Percentiles rank a stretch among this genome's conserved stretches.
Evolutionary conservation across 2,113 vertebrate species (phyloP).

Genomic region (Mustela lutreola): DNA sequence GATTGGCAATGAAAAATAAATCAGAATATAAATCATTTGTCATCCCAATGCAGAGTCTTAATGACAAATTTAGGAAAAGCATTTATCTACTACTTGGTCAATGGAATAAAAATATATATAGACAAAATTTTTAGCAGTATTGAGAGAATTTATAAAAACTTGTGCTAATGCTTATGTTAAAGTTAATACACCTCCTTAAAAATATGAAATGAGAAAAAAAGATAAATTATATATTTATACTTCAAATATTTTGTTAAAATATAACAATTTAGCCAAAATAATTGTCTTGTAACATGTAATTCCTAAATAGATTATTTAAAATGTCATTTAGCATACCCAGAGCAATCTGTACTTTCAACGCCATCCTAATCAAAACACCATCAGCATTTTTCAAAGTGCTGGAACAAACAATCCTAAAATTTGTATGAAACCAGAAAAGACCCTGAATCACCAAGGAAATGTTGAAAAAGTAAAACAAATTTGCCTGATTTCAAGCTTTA

Average conservation of each 20-base stretch:
- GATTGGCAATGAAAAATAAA: neutral
- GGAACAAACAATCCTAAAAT: no score
- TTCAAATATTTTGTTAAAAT: slow-evolving; percentile 80
- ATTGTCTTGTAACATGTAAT: slow-evolving; percentile 60
- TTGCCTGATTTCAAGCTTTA: no score
- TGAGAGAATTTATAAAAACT: slow-evolving; percentile 54
- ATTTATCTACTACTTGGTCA: neutral
- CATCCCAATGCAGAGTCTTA: neutral
- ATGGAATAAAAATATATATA: slow-evolving; percentile 48
- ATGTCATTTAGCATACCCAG: neutral
- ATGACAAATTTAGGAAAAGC: neutral
- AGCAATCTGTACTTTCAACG: neutral
- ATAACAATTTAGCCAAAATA: neutral
- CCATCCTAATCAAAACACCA: no score
- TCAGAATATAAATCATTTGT: neutral
- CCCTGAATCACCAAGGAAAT: no score
- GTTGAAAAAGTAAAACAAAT: no score
- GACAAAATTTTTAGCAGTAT: slow-evolving; percentile 68
- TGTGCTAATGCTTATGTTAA: slow-evolving; percentile 75
- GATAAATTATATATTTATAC: slow-evolving; percentile 69
- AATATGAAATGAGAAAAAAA: slow-evolving; percentile 73
- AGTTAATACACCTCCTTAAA: slow-evolving; percentile 79
- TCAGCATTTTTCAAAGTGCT: no score
- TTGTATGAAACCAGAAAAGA: no score
- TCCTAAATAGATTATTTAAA: neutral